Percentiles rank a stretch among this genome's conserved stretches.
Conservation (phyloP, 2,797 vertebrate species). For the Pseudochaenichthys georgianus region DNA sequence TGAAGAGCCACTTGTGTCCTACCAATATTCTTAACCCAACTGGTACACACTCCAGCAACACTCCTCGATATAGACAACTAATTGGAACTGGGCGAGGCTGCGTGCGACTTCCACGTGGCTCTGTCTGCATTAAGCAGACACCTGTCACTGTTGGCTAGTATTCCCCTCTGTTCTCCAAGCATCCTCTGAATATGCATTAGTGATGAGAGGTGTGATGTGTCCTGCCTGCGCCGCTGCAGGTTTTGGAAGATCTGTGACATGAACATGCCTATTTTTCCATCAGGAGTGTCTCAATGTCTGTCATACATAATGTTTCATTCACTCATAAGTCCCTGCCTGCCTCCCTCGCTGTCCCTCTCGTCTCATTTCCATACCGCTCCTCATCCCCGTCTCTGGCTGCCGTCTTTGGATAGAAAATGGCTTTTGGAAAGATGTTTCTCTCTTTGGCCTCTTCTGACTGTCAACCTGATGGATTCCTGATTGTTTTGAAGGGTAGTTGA, state of each 20-base stretch:
- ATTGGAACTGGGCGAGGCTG: slow-evolving; percentile 67
- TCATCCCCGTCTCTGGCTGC: slow-evolving; percentile 64
- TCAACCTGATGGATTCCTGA: slow-evolving; percentile 77
- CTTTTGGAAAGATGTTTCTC: slow-evolving; percentile 71
- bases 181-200: slow-evolving; percentile 60
- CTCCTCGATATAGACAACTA: slow-evolving; percentile 67
- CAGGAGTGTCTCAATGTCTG: slow-evolving; percentile 66
- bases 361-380: slow-evolving; percentile 72
- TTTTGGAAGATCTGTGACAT: slow-evolving; percentile 59
- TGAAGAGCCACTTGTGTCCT: slow-evolving; percentile 71
- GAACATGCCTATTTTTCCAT: slow-evolving; percentile 70
- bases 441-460: slow-evolving; percentile 70
- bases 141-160: slow-evolving; percentile 71
- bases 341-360: slow-evolving; percentile 56
- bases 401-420: slow-evolving; percentile 67
- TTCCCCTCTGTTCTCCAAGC: slow-evolving; percentile 32
- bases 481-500: slow-evolving; percentile 78
- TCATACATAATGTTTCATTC: slow-evolving; percentile 76
- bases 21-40: slow-evolving; percentile 63
- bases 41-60: slow-evolving; percentile 60
- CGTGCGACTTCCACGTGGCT: slow-evolving; percentile 42
- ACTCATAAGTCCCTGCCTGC: slow-evolving; percentile 68
- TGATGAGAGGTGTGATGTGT: slow-evolving; percentile 55
- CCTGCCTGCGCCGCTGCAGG: slow-evolving; percentile 53
- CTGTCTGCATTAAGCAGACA: slow-evolving; percentile 73